These are phyloP conservation scores for Cotesia glomerata DNA, from an alignment of 1,140 invertebrate genomes.

Conservation along the genomic window DNA sequence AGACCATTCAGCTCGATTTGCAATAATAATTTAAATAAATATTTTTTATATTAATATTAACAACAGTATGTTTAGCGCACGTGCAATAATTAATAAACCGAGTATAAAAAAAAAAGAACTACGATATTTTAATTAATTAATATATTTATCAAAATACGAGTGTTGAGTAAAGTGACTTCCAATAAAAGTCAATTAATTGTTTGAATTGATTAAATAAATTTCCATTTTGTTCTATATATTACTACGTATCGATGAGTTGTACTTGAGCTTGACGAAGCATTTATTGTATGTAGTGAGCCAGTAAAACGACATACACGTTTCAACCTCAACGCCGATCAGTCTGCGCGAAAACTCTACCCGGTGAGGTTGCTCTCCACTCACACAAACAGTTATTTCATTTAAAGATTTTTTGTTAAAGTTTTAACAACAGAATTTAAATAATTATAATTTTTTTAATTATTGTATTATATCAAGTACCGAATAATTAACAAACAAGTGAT, in stretches of 20 bases:
- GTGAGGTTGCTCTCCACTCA: slow-evolving; percentile 28
- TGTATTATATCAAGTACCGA: background rate
- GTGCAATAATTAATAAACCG: no score
- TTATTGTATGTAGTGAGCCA: slow-evolving; percentile 12
- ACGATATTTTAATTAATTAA: no score
- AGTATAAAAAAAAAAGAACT: no score
- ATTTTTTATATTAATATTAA: no score
- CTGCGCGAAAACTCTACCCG: slow-evolving; percentile 43
- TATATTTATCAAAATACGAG: no score
- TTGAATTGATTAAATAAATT: background rate
- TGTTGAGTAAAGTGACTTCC: no score
- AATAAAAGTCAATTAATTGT: no score
- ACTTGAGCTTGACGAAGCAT: slow-evolving; percentile 30
- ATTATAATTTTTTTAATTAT: no score
- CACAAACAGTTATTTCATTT: background rate
- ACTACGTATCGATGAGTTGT: background rate
- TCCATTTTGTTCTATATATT: background rate
- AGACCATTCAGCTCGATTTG: no score
- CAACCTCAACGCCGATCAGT: slow-evolving; percentile 42
- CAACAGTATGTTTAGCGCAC: no score
- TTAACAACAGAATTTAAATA: no score
- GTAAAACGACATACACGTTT: slow-evolving; percentile 23
- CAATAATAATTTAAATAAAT: no score
- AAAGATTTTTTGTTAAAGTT: background rate
- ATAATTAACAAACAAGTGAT: background rate